Evolutionary conservation across 2,888 invertebrate species (phyloP).

Genomic region (Drosophila antonietae): DNA sequence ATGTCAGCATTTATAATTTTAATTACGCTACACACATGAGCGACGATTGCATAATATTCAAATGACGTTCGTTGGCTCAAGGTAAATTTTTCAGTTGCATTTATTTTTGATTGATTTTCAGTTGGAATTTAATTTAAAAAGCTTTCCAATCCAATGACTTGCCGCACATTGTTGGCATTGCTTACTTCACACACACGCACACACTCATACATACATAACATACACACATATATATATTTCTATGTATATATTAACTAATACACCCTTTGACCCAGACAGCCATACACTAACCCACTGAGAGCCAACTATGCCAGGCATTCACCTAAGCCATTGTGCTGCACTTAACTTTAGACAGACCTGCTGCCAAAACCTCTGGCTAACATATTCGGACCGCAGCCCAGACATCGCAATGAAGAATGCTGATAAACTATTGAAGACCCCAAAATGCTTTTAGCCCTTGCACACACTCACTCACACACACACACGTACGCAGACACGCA

Average conservation of each 20-base stretch:
- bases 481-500: background rate
- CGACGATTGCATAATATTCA: constrained; percentile 41
- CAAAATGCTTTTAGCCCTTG: constrained; percentile 2
- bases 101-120: constrained; percentile 54
- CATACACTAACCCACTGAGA: constrained; percentile 2
- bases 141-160: constrained; percentile 22
- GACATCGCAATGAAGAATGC: constrained; percentile 19
- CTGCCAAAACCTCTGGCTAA: constrained; percentile 24
- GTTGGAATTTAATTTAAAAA: constrained; percentile 66
- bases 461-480: background rate
- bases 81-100: background rate
- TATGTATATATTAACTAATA: background rate
- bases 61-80: constrained; percentile 1
- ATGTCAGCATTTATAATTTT: constrained; percentile 18
- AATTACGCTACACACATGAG: constrained; percentile 24
- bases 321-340: constrained; percentile 42
- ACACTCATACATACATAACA: background rate
- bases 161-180: constrained; percentile 61
- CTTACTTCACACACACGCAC: constrained; percentile 16
- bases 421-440: constrained; percentile 25
- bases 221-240: background rate
- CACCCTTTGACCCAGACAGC: constrained; percentile 23
- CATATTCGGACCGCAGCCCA: constrained; percentile 22
- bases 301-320: constrained; percentile 46
- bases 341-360: constrained; percentile 29